Conservation (phyloP, 1,140 invertebrate genomes). For the Batillaria attramentaria region DNA sequence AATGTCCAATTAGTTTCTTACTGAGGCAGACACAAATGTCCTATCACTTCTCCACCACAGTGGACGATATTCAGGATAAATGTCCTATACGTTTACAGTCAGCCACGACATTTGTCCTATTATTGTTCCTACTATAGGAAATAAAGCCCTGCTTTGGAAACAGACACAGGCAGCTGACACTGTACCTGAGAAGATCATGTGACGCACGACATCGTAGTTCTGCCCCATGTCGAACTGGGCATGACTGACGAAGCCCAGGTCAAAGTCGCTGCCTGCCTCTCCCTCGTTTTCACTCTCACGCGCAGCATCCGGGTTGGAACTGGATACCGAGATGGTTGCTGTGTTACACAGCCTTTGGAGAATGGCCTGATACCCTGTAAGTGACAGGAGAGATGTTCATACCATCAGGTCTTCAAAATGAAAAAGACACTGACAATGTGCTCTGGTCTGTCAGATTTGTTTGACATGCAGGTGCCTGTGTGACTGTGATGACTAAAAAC, state of each 20-base stretch:
- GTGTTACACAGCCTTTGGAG: slow-evolving; percentile 65
- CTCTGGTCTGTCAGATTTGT: too few species aligned
- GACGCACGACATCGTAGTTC: slow-evolving; percentile 63
- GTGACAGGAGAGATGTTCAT: slow-evolving; percentile 1
- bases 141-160: too few species aligned
- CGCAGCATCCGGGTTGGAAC: slow-evolving; percentile 29
- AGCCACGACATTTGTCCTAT: too few species aligned
- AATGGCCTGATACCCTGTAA: slow-evolving; percentile 67
- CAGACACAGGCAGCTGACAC: neutral
- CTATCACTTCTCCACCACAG: too few species aligned
- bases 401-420: neutral
- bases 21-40: too few species aligned
- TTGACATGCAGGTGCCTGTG: too few species aligned
- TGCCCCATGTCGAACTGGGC: slow-evolving; percentile 56
- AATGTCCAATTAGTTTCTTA: too few species aligned
- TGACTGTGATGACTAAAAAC: too few species aligned
- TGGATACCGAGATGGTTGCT: slow-evolving; percentile 53
- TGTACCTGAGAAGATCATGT: slow-evolving; percentile 41
- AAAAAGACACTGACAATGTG: neutral
- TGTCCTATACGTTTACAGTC: too few species aligned
- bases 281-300: slow-evolving; percentile 41
- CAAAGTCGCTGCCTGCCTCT: slow-evolving; percentile 57
- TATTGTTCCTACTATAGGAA: too few species aligned
- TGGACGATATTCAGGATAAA: too few species aligned
- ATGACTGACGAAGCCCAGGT: slow-evolving; percentile 65